Evolutionary conservation across 2,888 invertebrate species (phyloP), one percentile per base, ranked within the genome.

Genomic region (Harpalus rubripes): DNA sequence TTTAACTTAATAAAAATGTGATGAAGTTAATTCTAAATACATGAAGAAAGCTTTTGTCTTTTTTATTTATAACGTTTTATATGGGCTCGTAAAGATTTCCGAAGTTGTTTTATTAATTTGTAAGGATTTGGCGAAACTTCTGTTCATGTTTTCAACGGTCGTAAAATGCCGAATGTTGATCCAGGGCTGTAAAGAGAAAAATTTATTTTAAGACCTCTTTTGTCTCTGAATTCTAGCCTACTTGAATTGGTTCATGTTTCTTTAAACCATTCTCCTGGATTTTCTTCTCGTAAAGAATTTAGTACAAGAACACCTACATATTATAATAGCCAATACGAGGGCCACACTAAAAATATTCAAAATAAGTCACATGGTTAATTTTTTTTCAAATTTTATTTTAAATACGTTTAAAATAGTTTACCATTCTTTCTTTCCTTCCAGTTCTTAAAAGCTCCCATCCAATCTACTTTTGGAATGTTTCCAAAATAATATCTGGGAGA

Each of bases 71-170:
- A 78, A n/a, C 7, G 15, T 0, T 76, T 76, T 76, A 76, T 76
- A 76, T 76, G 10, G 44, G 52, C 44, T 76, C 76, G 76, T 76
- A 76, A 76, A 76, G 76, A 76, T 76, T 68, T 32, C 68, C 68
- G 68, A 68, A 68, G 39, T 68, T 68, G 68, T 68, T 39, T 68
- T 68, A 68, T 68, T 68, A 68, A 68, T 68, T 68, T 68, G 32
- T 68, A 68, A 68, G 68, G 68, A 68, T 68, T 63, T 68, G 39
- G 68, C 7, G 39, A 68, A 68, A 68, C 39, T 68, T 32, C 39
- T 41, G 68, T n/a, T 32, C 39, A 41, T 68, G 39, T n/a, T 39
- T 39, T 15, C 39, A 26, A n/a, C 32, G 68, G 15, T 68, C 68
- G 68, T 68, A 68, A 68, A 68, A 68, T 39, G 26, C 39, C 68